Percentiles rank a stretch among this genome's conserved stretches.
These are phyloP conservation scores for Periophthalmus modestus DNA, from an alignment of 2,113 vertebrate genomes.

Conservation along the genomic window DNA sequence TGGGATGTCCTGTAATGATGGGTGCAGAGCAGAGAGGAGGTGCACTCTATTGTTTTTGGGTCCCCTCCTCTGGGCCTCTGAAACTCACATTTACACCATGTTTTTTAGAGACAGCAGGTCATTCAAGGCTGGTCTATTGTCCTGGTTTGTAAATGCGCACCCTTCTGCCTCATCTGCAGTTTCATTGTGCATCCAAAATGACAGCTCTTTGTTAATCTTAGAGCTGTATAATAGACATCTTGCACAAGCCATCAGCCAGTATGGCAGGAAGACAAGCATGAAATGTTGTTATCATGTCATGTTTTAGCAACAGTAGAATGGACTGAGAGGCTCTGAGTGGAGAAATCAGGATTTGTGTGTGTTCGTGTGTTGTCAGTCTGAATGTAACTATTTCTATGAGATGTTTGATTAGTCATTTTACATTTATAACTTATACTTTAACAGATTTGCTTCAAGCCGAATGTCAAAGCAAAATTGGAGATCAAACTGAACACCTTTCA, in stretches of 20 bases:
- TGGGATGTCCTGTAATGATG: constrained; percentile 22
- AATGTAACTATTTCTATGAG: no score
- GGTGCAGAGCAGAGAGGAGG: constrained; percentile 31
- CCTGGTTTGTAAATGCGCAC: not conserved
- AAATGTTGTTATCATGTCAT: not conserved
- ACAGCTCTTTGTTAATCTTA: constrained; percentile 7
- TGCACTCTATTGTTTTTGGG: constrained; percentile 37
- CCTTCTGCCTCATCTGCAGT: constrained; percentile 15
- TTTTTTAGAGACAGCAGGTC: constrained; percentile 23
- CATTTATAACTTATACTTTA: no score
- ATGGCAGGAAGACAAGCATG: not conserved
- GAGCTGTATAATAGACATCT: not conserved
- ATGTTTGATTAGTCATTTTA: no score
- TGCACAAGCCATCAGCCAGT: no score
- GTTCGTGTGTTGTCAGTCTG: no score
- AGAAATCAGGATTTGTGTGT: not conserved
- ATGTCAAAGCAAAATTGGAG: no score
- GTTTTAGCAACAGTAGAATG: not conserved
- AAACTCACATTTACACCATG: constrained; percentile 18
- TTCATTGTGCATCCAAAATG: constrained; percentile 17
- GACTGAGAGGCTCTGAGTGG: not conserved
- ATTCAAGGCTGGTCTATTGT: constrained; percentile 9
- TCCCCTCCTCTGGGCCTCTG: constrained; percentile 16
- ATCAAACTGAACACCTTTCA: no score
- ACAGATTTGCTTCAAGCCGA: no score